Evolutionary conservation across 2,888 invertebrate genomes (phyloP), one percentile per base, ranked within the genome.

Genomic region (Agriopis leucophaearia): DNA sequence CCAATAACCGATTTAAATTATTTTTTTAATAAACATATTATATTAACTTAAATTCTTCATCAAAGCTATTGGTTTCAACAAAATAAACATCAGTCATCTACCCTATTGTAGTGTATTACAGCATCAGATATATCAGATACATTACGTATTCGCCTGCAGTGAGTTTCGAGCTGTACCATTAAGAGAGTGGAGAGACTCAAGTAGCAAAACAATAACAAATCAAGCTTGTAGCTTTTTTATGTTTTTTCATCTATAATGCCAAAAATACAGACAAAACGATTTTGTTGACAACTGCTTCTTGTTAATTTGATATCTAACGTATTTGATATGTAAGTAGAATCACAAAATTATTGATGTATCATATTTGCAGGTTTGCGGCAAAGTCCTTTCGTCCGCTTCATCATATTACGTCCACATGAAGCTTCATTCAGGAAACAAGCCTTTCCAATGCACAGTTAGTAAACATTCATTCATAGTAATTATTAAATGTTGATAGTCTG

Each of bases 321-420:
- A 68, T 45, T 50, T 64, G 50, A 59, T 59, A 64, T 63, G 35
- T 72, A 65, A 18, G 56, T 64, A 59, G 58, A 62, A 47, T 66
- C 54, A 59, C 64, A 65, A 70, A 56, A 69, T 67, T 69, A 55
- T 47, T 64, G 54, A 64, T 27, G 66, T 62, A 64, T 63, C 44
- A 62, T 71, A 64, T 70, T 87, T 87, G 52, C 87, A 94, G 93
- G 95, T 96, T 69, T 97, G 97, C 87, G 96, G 96, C 66, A 96
- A 96, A 93, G 95, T 96, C 70, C 88, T 97, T 73, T 96, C 97
- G 64, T 97, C 96, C 13, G 95, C 96, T 68, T 96, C 96, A 50
- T 96, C 96, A 75, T 97, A 97, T 86, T 97, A 97, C 85, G 97
- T 97, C 79, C 97, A 97, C 88, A 96, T 97, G 96, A 97, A 97